These are phyloP conservation scores for Neosalanx taihuensis DNA, from an alignment of 2,797 vertebrate genomes.

Conservation along the genomic window DNA sequence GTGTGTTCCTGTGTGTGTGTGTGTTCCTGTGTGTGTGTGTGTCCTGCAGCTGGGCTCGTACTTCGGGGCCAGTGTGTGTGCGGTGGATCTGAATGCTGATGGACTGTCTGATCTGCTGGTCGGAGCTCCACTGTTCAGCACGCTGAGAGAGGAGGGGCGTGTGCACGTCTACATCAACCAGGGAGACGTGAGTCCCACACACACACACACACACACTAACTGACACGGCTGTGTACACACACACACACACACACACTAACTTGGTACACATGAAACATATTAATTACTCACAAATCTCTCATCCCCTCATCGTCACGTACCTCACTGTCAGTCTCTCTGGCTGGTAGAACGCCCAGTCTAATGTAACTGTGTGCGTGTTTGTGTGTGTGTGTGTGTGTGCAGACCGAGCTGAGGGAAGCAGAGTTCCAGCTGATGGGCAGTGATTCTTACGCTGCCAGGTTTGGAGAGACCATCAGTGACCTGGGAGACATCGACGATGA, in stretches of 20 bases:
- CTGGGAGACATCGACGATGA: constrained; percentile 95
- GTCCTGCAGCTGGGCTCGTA: constrained; percentile 87
- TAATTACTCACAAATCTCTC: background rate
- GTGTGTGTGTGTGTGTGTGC: constrained; percentile 18
- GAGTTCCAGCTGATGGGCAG: constrained; percentile 79
- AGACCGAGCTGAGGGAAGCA: constrained; percentile 79
- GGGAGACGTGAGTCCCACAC: constrained; percentile 76
- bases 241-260: background rate
- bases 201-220: background rate
- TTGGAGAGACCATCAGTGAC: constrained; percentile 87
- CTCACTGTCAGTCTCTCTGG: background rate
- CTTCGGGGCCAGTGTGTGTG: constrained; percentile 89
- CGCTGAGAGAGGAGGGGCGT: constrained; percentile 88
- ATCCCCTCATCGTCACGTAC: background rate
- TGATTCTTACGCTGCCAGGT: constrained; percentile 84
- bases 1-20: constrained; percentile 1
- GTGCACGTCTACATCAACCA: constrained; percentile 93
- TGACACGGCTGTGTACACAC: background rate
- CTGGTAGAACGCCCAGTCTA: background rate
- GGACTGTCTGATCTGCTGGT: constrained; percentile 93
- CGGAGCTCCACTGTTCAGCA: constrained; percentile 88
- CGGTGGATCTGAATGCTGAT: constrained; percentile 88
- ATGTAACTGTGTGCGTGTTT: background rate
- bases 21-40: constrained; percentile 5
- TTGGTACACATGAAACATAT: no score